A percentile compares a stretch with the other conserved stretches of the same genome.
Evolutionary conservation across 2,113 vertebrate genomes (phyloP).

Genomic region (Mirounga angustirostris): DNA sequence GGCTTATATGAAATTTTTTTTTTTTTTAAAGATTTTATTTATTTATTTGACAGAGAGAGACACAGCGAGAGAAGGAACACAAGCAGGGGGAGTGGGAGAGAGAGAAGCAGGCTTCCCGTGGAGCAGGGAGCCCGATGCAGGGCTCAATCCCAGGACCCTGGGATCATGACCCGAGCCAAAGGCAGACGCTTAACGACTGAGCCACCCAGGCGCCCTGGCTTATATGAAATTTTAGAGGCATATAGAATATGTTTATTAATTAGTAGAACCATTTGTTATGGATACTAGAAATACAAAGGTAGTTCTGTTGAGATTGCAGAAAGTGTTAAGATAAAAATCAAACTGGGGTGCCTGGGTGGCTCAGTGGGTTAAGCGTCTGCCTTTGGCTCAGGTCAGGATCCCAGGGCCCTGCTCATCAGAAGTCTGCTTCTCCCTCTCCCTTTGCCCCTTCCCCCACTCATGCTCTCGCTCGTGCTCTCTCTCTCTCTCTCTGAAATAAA

Average conservation of each 20-base stretch:
- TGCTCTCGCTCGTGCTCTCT: neutral
- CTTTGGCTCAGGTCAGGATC: neutral
- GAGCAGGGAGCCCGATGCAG: no score
- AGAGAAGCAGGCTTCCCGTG: no score
- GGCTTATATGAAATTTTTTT: neutral
- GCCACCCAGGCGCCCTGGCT: neutral
- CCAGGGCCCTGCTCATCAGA: neutral
- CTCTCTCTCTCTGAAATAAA: neutral
- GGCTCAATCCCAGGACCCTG: no score
- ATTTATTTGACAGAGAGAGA: no score
- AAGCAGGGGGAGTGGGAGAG: no score
- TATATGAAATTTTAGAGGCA: neutral
- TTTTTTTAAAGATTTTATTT: no score
- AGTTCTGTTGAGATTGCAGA: neutral
- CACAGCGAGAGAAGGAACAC: no score
- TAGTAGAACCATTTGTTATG: neutral
- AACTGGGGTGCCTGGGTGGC: neutral
- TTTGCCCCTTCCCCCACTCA: neutral
- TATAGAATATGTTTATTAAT: neutral
- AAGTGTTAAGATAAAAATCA: constrained; percentile 24
- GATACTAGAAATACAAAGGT: neutral
- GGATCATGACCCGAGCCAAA: no score
- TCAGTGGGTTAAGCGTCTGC: neutral
- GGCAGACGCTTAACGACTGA: no score
- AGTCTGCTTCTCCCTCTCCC: neutral